Evolutionary conservation across 2,888 invertebrate genomes (phyloP).

Genomic region (Sarcophaga rosellei): DNA sequence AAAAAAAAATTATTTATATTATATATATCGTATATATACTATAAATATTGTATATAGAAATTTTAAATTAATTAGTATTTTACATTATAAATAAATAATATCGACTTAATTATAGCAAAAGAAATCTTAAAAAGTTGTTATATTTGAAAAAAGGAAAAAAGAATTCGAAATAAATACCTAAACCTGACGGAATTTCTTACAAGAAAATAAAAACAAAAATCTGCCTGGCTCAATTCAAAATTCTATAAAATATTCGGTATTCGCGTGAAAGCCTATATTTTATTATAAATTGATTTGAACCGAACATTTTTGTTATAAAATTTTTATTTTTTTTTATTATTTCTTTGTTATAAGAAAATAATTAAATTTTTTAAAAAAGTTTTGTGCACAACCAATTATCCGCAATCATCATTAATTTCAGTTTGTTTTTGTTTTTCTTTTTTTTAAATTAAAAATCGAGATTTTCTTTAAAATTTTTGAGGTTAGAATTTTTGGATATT

Average conservation of each 20-base stretch:
- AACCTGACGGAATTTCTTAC: too few species aligned
- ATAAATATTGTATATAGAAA: neutral
- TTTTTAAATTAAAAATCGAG: conserved; percentile 78
- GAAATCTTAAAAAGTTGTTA: neutral
- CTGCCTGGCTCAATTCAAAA: conserved; percentile 73
- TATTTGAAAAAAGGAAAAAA: neutral
- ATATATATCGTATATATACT: neutral
- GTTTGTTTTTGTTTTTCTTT: neutral
- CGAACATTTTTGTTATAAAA: conserved; percentile 30
- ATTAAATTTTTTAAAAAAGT: conserved; percentile 60
- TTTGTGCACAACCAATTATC: conserved; percentile 81
- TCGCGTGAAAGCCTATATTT: conserved; percentile 36
- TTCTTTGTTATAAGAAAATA: neutral
- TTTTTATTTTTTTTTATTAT: conserved; percentile 31
- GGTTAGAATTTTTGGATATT: conserved; percentile 41
- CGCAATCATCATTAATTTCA: conserved; percentile 80
- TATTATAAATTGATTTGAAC: conserved; percentile 69
- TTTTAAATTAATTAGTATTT: conserved; percentile 32
- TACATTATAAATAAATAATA: neutral
- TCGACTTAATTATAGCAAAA: conserved; percentile 5
- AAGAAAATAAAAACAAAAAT: conserved; percentile 57
- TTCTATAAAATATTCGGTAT: conserved; percentile 66
- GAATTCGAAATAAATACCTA: too few species aligned
- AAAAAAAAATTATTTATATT: neutral
- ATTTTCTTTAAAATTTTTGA: conserved; percentile 66